Evolutionary conservation across 2,888 invertebrate genomes (phyloP).

Genomic region (Bombylius discolor): DNA sequence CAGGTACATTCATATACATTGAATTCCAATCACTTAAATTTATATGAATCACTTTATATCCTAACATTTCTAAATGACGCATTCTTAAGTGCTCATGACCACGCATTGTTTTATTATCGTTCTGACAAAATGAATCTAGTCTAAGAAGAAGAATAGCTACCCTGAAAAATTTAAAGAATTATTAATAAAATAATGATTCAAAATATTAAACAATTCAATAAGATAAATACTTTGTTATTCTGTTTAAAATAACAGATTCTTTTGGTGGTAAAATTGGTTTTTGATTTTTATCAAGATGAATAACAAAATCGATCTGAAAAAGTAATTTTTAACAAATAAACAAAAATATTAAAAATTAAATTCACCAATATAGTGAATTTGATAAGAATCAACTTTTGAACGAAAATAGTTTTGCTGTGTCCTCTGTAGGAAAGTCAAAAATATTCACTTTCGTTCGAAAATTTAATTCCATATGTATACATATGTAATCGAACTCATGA

Average conservation of each 20-base stretch:
- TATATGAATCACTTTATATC: conserved; percentile 44
- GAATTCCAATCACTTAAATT: conserved; percentile 43
- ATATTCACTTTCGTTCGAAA: too few species aligned
- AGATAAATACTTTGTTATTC: conserved; percentile 28
- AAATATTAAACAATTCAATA: background rate
- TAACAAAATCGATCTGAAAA: conserved; percentile 32
- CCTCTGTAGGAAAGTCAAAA: too few species aligned
- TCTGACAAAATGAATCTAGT: conserved; percentile 36
- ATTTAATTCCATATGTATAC: too few species aligned
- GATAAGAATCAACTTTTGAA: too few species aligned
- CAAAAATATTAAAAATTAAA: too few species aligned
- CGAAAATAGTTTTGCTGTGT: too few species aligned
- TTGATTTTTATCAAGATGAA: conserved; percentile 29
- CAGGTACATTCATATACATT: conserved; percentile 39
- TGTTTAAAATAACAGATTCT: conserved; percentile 22
- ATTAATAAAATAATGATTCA: background rate
- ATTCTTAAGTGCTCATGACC: conserved; percentile 41
- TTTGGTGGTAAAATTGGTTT: conserved; percentile 22
- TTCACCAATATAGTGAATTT: too few species aligned
- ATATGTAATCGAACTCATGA: too few species aligned
- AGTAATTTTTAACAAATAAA: background rate
- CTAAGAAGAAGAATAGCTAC: conserved; percentile 39
- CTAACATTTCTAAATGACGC: conserved; percentile 50
- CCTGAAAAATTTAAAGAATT: conserved; percentile 6
- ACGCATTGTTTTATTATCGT: conserved; percentile 38